Evolutionary conservation across 2,888 invertebrate species (phyloP), one percentile per base, ranked within the genome.

Genomic region (Pimpla rufipes): DNA sequence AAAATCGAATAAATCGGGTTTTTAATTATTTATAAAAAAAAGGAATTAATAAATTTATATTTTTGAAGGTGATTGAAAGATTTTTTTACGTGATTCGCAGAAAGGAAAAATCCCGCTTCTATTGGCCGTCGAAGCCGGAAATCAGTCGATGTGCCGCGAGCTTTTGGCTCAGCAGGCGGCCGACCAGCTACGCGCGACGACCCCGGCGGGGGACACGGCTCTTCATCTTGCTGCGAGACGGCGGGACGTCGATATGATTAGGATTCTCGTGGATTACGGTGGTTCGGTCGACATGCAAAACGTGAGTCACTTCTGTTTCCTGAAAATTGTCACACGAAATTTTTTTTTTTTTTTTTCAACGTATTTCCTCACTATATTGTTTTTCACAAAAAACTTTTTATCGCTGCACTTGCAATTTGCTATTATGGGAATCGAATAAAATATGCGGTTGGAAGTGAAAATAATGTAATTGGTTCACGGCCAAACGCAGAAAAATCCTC

Each of bases 141-240:
- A 99, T 94, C 97, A 98, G 94, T 97, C 98, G 87, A 98, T 99
- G 96, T 98, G 98, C 92, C 96, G 98, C 87, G 98, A 99, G 94
- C 95, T 99, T 75, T 95, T 99, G 87, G 96, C 97, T 90, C 96
- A 97, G 89, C 97, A 97, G 94, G 97, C 97, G 71, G 96, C 97
- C 70, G 97, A 98, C 90, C 99, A 99, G 94, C 95, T 98, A 29
- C 94, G 96, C 95, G 96, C 97, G 71, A 96, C 96, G 57, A 96
- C 97, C 71, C 96, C 96, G 66, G 97, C 96, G 90, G 98, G 98
- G 57, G 99, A 99, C 93, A 97, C 98, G 16, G 98, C 98, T 21
- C 95, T 99, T 66, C 99, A 99, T 95, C 94, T 99, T 89, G 99
- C 99, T 37, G 98, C 98, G n/a, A 95, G 98, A 89, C 95, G 97